Evolutionary conservation across 2,113 vertebrate species (phyloP).

Genomic region (Strix aluco): DNA sequence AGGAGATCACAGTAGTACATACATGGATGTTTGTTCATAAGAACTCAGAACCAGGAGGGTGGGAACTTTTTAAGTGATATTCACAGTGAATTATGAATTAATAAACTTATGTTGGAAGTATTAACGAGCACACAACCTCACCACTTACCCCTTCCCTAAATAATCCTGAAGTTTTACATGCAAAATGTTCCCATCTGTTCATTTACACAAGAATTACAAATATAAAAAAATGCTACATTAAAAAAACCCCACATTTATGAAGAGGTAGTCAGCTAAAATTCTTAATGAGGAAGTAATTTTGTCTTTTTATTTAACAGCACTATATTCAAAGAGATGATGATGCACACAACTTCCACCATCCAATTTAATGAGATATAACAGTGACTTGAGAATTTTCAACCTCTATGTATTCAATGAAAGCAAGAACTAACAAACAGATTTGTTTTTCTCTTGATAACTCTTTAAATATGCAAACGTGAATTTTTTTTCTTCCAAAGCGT

Average conservation of each 20-base stretch:
- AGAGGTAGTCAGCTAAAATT: conserved; percentile 6
- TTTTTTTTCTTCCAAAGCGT: not conserved
- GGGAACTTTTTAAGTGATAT: not conserved
- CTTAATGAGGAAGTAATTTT: not conserved
- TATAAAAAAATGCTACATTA: not conserved
- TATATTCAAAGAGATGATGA: not conserved
- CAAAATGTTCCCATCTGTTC: conserved; percentile 11
- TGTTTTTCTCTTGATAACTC: not conserved
- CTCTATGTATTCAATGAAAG: not conserved
- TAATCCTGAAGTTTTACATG: not conserved
- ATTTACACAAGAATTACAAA: conserved; percentile 8
- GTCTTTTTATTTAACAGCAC: not conserved
- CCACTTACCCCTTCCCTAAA: not conserved
- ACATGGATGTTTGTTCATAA: not conserved
- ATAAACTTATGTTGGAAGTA: not conserved
- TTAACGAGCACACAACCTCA: not conserved
- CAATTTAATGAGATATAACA: not conserved
- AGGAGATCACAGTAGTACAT: not conserved
- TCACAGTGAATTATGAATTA: not conserved
- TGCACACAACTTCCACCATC: not conserved
- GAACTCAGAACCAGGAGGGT: not conserved
- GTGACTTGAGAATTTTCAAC: not conserved
- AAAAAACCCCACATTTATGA: not conserved
- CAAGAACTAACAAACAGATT: not conserved
- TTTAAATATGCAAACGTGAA: not conserved